Conservation (phyloP, 2,888 invertebrate species). For the Drosophila paramelanica region DNA sequence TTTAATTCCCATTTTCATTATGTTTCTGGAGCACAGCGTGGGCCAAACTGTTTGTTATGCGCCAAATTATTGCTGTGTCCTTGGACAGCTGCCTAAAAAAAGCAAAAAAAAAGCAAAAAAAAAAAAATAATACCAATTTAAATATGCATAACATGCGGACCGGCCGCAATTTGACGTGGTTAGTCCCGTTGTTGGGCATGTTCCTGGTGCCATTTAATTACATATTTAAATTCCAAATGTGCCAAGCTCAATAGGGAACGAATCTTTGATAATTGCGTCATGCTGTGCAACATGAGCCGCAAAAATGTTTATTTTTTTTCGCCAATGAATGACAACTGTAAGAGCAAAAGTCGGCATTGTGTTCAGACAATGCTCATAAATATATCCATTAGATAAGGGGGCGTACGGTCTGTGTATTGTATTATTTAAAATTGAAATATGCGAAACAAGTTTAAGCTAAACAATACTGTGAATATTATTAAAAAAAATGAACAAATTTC, state of each 20-base stretch:
- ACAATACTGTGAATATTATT: no score
- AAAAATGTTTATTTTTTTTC: slow-evolving; percentile 34
- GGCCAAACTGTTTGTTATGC: slow-evolving; percentile 16
- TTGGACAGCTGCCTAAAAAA: slow-evolving; percentile 27
- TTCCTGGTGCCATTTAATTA: slow-evolving; percentile 59
- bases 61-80: slow-evolving; percentile 32
- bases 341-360: slow-evolving; percentile 27
- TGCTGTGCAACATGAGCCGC: slow-evolving; percentile 19
- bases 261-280: slow-evolving; percentile 31
- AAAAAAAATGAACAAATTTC: no score
- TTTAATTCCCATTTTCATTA: slow-evolving; percentile 57
- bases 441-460: no score
- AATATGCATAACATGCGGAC: slow-evolving; percentile 64
- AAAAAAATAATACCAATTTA: slow-evolving; percentile 68
- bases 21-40: slow-evolving; percentile 36
- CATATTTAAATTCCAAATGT: slow-evolving; percentile 70
- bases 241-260: slow-evolving; percentile 22
- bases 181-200: slow-evolving; percentile 11
- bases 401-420: background rate
- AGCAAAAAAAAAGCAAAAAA: slow-evolving; percentile 31
- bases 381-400: slow-evolving; percentile 1
- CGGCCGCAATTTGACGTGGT: slow-evolving; percentile 42
- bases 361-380: slow-evolving; percentile 7
- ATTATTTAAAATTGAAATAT: background rate
- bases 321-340: slow-evolving; percentile 46